Percentiles rank a stretch among this genome's conserved stretches.
Evolutionary conservation across 2,113 vertebrate genomes (phyloP).

Genomic region (Siniperca knerii): DNA sequence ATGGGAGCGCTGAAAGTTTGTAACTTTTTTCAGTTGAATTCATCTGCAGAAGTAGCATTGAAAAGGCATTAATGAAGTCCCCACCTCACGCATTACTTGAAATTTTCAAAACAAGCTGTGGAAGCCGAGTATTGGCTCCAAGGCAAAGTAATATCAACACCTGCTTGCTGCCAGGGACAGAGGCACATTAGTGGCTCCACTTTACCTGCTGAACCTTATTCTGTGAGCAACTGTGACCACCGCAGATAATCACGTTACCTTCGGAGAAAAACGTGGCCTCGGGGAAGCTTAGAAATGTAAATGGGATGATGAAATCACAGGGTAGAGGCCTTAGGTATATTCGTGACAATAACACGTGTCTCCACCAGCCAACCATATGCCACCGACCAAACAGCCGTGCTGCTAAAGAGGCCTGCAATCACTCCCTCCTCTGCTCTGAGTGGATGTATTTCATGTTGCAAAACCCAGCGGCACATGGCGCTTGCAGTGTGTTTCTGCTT

Average conservation of each 20-base stretch:
- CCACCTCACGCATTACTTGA: not conserved
- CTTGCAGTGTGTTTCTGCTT: slow-evolving; percentile 22
- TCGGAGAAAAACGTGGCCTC: slow-evolving; percentile 17
- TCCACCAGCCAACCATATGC: slow-evolving; percentile 56
- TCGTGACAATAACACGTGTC: slow-evolving; percentile 56
- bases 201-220: slow-evolving; percentile 28
- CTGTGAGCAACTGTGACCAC: slow-evolving; percentile 38
- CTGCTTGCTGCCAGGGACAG: slow-evolving; percentile 37
- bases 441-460: slow-evolving; percentile 26
- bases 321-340: slow-evolving; percentile 41
- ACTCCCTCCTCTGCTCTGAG: slow-evolving; percentile 19
- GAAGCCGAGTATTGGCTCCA: slow-evolving; percentile 16
- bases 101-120: slow-evolving; percentile 37
- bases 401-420: slow-evolving; percentile 30
- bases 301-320: slow-evolving; percentile 45
- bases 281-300: slow-evolving; percentile 42
- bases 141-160: slow-evolving; percentile 48
- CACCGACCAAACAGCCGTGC: slow-evolving; percentile 33
- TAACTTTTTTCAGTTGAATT: slow-evolving; percentile 28
- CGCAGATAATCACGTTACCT: slow-evolving; percentile 41
- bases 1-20: slow-evolving; percentile 27
- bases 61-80: slow-evolving; percentile 29
- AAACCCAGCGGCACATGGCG: slow-evolving; percentile 32
- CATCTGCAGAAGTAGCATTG: slow-evolving; percentile 1
- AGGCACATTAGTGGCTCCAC: slow-evolving; percentile 25